A percentile compares a stretch with the other conserved stretches of the same genome.
Conservation (phyloP, 2,113 vertebrate species). For the Uropsilus gracilis region DNA sequence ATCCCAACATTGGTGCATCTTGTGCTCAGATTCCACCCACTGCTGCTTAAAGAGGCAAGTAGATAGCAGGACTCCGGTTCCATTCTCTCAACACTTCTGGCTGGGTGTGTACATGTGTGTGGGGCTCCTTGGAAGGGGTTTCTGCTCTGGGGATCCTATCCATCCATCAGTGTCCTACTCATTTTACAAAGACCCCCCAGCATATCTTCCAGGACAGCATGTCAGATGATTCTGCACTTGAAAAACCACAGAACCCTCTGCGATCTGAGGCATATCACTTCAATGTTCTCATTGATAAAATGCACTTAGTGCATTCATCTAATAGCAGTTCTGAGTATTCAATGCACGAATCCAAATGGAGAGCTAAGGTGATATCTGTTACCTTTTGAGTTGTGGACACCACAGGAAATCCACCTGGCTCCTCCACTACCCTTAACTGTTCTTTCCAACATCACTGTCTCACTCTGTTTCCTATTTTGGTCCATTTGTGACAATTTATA, state of each 20-base stretch:
- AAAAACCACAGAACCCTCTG: accelerated
- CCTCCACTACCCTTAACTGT: not conserved
- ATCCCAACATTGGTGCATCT: not conserved
- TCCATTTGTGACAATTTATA: not conserved
- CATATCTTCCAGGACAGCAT: not conserved
- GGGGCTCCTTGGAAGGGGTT: not conserved
- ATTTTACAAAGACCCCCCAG: not conserved
- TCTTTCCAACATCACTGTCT: not conserved
- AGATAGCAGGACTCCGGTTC: not conserved
- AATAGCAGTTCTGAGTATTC: not conserved
- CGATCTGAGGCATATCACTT: not conserved
- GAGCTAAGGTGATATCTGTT: not conserved
- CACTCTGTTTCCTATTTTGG: not conserved
- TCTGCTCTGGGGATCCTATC: too few relatives aligned
- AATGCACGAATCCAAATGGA: not conserved
- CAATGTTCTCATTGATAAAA: not conserved
- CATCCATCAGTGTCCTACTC: accelerated
- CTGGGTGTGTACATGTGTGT: accelerated
- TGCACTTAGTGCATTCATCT: not conserved
- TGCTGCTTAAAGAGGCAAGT: not conserved
- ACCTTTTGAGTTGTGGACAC: accelerated
- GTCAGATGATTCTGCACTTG: not conserved
- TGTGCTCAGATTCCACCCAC: not conserved
- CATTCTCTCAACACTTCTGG: not conserved
- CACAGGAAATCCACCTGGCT: not conserved